phyloP scores from a whole-genome alignment of 2,797 vertebrate species.

The Hypotaenidia philippensis region DNA sequence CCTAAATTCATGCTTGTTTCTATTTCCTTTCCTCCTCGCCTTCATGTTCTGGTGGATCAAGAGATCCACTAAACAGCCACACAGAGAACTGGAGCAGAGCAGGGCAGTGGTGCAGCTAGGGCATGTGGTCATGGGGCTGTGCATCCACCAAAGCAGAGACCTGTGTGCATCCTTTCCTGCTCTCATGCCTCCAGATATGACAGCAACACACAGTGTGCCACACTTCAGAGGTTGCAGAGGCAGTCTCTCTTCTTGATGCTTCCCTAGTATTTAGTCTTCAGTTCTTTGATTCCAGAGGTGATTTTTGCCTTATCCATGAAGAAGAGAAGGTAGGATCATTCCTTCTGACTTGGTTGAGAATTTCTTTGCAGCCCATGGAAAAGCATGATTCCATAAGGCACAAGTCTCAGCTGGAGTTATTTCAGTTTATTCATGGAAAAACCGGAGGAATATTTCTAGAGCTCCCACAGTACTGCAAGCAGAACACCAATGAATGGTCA shows the following conservation, averaged over 20 bases:
- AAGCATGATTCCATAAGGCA: background rate
- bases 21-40: background rate
- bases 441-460: background rate
- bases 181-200: background rate
- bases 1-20: background rate
- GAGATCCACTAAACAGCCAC: background rate
- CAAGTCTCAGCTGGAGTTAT: background rate
- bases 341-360: background rate
- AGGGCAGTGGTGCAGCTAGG: background rate
- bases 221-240: background rate
- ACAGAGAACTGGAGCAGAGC: background rate
- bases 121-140: background rate
- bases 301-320: background rate
- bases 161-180: fast-evolving
- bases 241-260: fast-evolving
- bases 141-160: background rate
- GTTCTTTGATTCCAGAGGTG: background rate
- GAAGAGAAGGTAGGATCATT: background rate
- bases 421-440: fast-evolving
- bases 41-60: fast-evolving
- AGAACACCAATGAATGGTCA: background rate
- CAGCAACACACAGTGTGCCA: background rate
- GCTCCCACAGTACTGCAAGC: background rate
- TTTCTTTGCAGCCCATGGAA: background rate
- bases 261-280: background rate